These are phyloP conservation scores for Notechis scutatus DNA, from an alignment of 2,113 vertebrate species.

Conservation along the genomic window DNA sequence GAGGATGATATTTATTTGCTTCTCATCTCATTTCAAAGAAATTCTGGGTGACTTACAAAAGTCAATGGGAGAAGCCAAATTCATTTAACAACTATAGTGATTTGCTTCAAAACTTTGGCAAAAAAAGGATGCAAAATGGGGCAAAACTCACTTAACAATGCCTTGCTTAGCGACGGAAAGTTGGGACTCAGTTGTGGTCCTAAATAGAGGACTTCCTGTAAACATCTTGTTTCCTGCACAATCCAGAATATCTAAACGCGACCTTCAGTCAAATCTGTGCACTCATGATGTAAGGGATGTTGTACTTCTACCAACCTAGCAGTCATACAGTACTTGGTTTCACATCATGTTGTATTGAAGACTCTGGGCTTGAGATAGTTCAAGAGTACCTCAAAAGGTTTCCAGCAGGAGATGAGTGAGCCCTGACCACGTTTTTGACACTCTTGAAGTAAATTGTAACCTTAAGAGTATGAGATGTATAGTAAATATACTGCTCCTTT, in stretches of 20 bases:
- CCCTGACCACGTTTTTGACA: neutral
- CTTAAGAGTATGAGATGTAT: neutral
- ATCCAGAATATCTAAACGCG: neutral
- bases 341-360: neutral
- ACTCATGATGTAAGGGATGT: neutral
- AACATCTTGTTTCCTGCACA: neutral
- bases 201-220: neutral
- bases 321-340: neutral
- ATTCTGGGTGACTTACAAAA: neutral
- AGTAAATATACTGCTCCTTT: neutral
- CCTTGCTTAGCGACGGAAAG: neutral
- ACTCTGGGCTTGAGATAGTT: neutral
- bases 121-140: neutral
- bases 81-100: neutral
- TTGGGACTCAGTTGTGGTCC: neutral
- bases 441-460: neutral
- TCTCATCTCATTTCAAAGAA: neutral
- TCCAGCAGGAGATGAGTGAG: neutral
- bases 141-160: neutral
- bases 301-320: neutral
- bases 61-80: neutral
- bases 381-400: neutral
- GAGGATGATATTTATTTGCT: neutral
- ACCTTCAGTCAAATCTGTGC: neutral
- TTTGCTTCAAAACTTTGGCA: neutral